Evolutionary conservation across 2,888 invertebrate genomes (phyloP), one percentile per base, ranked within the genome.

Genomic region (Disparrhopalites patrizii): DNA sequence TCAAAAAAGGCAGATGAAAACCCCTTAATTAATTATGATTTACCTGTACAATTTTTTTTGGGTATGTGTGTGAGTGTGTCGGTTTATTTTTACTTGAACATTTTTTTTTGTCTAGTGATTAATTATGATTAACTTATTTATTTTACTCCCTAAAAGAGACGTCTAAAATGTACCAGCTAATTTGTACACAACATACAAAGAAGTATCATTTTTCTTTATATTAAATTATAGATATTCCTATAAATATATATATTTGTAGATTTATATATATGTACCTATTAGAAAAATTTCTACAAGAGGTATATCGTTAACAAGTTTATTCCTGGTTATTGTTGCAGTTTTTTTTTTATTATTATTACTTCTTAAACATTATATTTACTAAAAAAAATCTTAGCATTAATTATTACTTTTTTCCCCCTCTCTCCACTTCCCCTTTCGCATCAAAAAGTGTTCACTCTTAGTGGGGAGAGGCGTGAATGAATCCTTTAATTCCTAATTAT

Each of bases 181-280:
- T 61, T 61, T 61, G 61, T 61, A 61, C 61, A 61, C 61, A 61
- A 61, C 51, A 52, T 61, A 61, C 61, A 61, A 61, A 61, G 51
- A 61, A 58, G 43, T 58, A 43, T 25, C 23, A 43, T 47, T 23
- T 47, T 47, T 23, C 7, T 47, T 23, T 13, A 23, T 18, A 23
- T 13, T 23, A 23, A 10, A 47, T 47, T 47, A 47, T 47, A 40
- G 4, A 18, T 10, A 40, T 18, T 40, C 40, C 15, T 47, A 20
- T 47, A 20, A 10, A 43, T 43, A 15, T 47, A 58, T 30, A 43
- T 43, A 43, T 55, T n/a, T 18, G 25, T 43, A 40, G 47, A 58
- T 30, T 58, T n/a, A n/a, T n/a, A 20, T 47, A 20, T 10, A 43
- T 43, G n/a, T 47, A 58, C 43, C 58, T 43, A 43, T 55, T n/a